Conservation (phyloP, 2,888 invertebrate species). For the Papilio elwesi region DNA sequence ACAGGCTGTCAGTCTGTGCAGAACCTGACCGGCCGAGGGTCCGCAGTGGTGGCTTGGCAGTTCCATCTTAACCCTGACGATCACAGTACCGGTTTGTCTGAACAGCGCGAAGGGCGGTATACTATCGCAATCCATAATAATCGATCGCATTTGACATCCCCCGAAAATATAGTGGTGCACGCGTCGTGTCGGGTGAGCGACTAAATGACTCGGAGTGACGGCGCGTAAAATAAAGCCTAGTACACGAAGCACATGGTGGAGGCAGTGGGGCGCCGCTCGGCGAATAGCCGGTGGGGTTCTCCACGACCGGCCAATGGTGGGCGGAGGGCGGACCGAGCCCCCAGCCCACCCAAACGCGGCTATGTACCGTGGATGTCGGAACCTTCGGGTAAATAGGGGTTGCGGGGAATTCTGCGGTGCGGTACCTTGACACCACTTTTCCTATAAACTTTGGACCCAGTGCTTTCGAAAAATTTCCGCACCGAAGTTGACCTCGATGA, state of each 20-base stretch:
- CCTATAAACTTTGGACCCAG: constrained; percentile 23
- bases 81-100: constrained; percentile 72
- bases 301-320: constrained; percentile 64
- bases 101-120: constrained; percentile 72
- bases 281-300: constrained; percentile 67
- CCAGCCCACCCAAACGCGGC: constrained; percentile 63
- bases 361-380: constrained; percentile 60
- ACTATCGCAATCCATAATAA: constrained; percentile 73
- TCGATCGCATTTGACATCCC: constrained; percentile 70
- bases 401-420: constrained; percentile 50
- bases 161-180: constrained; percentile 73
- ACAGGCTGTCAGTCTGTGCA: constrained; percentile 66
- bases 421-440: constrained; percentile 34
- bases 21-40: constrained; percentile 52
- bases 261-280: constrained; percentile 66
- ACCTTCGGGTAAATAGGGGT: constrained; percentile 60
- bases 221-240: constrained; percentile 77
- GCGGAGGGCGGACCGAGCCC: constrained; percentile 61
- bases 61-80: constrained; percentile 74
- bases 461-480: constrained; percentile 34
- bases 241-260: constrained; percentile 64
- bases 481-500: background rate
- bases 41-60: constrained; percentile 54
- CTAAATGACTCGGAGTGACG: constrained; percentile 77
- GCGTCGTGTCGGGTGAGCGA: constrained; percentile 77